phyloP scores from a whole-genome alignment of 2,113 vertebrate genomes.

The Microtus ochrogaster region DNA sequence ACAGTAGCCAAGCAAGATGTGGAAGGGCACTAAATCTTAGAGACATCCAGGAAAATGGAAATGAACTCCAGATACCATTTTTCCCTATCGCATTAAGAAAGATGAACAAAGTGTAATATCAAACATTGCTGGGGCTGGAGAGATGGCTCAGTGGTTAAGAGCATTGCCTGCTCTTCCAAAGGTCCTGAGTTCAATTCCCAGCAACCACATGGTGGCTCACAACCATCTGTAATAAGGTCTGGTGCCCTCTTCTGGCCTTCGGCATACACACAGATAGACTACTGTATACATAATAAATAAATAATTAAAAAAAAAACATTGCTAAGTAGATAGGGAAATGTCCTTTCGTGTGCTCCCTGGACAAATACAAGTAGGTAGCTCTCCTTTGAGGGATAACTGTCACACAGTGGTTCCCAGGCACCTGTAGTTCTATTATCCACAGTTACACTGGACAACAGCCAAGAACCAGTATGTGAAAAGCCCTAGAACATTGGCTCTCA shows the following conservation, averaged over 20 bases:
- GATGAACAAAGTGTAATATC: background rate
- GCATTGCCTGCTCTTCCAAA: no score
- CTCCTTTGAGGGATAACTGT: background rate
- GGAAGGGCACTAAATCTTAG: background rate
- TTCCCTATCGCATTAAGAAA: background rate
- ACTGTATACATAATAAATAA: no score
- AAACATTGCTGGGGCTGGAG: background rate
- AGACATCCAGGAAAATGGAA: background rate
- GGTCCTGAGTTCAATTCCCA: no score
- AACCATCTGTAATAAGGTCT: no score
- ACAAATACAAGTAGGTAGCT: background rate
- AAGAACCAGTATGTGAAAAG: background rate
- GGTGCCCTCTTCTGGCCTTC: no score
- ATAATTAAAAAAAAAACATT: no score
- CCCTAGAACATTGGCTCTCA: background rate
- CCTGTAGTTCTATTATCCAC: no score
- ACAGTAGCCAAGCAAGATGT: background rate
- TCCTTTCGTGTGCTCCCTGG: background rate
- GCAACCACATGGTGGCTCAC: no score
- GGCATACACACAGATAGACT: no score
- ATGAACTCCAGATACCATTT: background rate
- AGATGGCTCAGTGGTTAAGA: no score
- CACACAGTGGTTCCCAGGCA: background rate
- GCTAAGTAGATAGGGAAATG: background rate
- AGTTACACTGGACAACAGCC: background rate